A percentile compares a stretch with the other conserved stretches of the same genome.
phyloP scores from a whole-genome alignment of 2,888 invertebrate species.

The Orthonychiurus folsomi region DNA sequence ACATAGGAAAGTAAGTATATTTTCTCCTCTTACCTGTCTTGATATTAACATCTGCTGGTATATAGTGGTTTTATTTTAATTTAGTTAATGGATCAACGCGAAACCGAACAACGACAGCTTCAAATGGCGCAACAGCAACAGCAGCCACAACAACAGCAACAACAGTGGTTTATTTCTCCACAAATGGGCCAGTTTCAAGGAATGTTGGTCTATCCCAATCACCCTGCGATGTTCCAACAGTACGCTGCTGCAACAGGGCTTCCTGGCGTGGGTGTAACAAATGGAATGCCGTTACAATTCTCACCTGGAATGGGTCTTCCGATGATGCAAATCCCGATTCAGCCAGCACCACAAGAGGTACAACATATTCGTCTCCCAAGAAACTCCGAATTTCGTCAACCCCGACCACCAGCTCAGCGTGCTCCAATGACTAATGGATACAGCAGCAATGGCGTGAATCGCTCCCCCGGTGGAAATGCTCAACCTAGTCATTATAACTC shows the following conservation, averaged over 20 bases:
- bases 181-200: constrained; percentile 40
- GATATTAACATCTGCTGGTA: neutral
- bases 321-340: constrained; percentile 10
- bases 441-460: constrained; percentile 3
- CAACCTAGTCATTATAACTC: constrained; percentile 14
- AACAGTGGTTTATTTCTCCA: constrained; percentile 29
- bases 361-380: constrained; percentile 6
- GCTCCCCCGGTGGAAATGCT: constrained; percentile 11
- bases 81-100: constrained; percentile 39
- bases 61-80: constrained; percentile 1
- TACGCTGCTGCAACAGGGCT: constrained; percentile 29
- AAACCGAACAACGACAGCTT: constrained; percentile 31
- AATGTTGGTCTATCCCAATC: constrained; percentile 40
- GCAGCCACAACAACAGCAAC: constrained; percentile 24
- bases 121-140: constrained; percentile 22
- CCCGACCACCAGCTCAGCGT: too few relatives aligned
- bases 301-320: constrained; percentile 15
- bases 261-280: constrained; percentile 35
- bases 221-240: constrained; percentile 39
- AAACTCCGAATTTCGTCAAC: constrained; percentile 9
- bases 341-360: constrained; percentile 18
- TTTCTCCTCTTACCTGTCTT: neutral
- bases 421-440: constrained; percentile 10
- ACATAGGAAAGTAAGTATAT: constrained; percentile 35
- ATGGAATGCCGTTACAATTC: constrained; percentile 31